These are phyloP conservation scores for Merops nubicus DNA, from an alignment of 2,113 vertebrate species.

Conservation along the genomic window DNA sequence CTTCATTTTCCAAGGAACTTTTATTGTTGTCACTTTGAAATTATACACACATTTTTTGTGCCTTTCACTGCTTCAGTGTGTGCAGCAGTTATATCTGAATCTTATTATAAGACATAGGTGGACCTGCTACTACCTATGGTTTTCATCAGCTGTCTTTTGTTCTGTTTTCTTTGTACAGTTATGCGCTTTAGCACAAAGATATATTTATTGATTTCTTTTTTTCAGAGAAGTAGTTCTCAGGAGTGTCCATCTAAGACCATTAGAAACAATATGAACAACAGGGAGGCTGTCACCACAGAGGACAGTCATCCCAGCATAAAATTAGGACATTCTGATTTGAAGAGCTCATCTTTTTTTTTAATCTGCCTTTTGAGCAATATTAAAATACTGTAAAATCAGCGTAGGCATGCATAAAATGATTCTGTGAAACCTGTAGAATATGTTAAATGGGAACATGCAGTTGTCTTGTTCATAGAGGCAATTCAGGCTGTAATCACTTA, in stretches of 20 bases:
- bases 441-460: not conserved
- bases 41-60: not conserved
- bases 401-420: not conserved
- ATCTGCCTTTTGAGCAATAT: not conserved
- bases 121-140: conserved; percentile 34
- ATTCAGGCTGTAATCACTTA: not conserved
- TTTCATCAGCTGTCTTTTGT: conserved; percentile 14
- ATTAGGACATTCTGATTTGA: not conserved
- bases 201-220: conserved; percentile 16
- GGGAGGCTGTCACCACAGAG: not conserved
- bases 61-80: conserved; percentile 48
- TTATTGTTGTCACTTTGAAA: conserved; percentile 27
- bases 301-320: not conserved
- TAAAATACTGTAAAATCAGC: not conserved
- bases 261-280: not conserved
- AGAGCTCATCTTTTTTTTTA: not conserved
- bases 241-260: not conserved
- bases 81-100: conserved; percentile 30
- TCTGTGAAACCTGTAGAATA: not conserved
- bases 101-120: not conserved
- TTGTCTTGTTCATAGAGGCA: not conserved
- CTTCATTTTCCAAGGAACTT: conserved; percentile 3
- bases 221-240: conserved; percentile 17
- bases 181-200: not conserved
- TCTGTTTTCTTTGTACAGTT: conserved; percentile 23